A percentile compares a stretch with the other conserved stretches of the same genome.
Evolutionary conservation across 2,888 invertebrate species (phyloP).

Genomic region (Magallana nippona): DNA sequence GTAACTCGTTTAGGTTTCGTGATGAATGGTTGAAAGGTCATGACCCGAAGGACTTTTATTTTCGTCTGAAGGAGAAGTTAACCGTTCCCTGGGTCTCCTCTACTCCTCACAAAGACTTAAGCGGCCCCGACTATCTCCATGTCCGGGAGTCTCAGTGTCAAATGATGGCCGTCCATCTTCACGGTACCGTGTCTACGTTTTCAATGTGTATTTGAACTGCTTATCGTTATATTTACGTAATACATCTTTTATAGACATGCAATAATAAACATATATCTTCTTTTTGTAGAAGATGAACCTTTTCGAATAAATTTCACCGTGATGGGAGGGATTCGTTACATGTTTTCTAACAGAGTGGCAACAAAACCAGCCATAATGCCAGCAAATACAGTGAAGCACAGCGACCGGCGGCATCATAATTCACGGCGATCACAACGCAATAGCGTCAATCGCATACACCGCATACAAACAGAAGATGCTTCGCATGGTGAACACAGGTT

Average conservation of each 20-base stretch:
- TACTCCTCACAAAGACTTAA: slow-evolving; percentile 45
- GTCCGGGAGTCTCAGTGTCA: slow-evolving; percentile 36
- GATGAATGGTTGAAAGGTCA: slow-evolving; percentile 58
- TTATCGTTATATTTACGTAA: too few relatives aligned
- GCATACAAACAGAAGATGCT: background rate
- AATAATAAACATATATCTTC: background rate
- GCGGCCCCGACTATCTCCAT: slow-evolving; percentile 38
- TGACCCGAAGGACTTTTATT: slow-evolving; percentile 53
- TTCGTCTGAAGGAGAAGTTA: slow-evolving; percentile 45
- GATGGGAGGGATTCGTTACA: slow-evolving; percentile 51
- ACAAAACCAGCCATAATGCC: background rate
- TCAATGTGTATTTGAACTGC: background rate
- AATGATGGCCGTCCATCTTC: slow-evolving; percentile 1
- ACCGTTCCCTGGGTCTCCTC: background rate
- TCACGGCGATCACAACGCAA: background rate
- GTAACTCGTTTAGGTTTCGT: slow-evolving; percentile 50
- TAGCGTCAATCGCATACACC: background rate
- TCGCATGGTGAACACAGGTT: background rate
- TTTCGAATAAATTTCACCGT: slow-evolving; percentile 55
- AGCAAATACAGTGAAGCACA: background rate
- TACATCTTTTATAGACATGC: too few relatives aligned
- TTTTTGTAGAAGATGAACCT: slow-evolving; percentile 35
- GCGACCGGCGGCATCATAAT: background rate
- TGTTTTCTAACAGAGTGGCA: slow-evolving; percentile 32
- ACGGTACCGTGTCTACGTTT: background rate